Evolutionary conservation across 92 coral and sea anemone species (phyloP).

Genomic region (Zoanthus sansibaricus): DNA sequence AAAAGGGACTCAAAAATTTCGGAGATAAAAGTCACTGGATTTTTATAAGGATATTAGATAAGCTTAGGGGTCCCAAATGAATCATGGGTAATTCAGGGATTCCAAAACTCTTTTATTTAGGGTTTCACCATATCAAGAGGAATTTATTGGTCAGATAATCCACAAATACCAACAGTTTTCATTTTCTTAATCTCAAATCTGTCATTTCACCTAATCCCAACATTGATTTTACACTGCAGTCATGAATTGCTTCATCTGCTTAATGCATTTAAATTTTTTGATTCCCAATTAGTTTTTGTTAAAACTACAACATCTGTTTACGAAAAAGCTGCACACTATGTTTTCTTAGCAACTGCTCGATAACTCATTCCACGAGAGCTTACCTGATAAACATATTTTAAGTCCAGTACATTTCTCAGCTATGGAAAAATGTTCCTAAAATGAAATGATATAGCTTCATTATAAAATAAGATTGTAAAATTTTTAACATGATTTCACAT

Average conservation of each 20-base stretch:
- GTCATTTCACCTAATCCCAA: too few relatives aligned
- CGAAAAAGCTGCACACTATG: too few relatives aligned
- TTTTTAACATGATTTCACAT: too few relatives aligned
- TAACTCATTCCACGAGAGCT: too few relatives aligned
- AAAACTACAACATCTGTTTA: too few relatives aligned
- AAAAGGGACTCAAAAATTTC: too few relatives aligned
- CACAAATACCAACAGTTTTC: neutral
- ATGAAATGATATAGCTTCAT: neutral
- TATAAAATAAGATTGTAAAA: too few relatives aligned
- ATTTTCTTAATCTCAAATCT: neutral
- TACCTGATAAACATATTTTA: conserved; percentile 80
- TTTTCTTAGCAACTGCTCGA: too few relatives aligned
- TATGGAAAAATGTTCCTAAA: conserved; percentile 83
- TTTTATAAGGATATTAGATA: neutral
- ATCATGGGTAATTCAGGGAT: neutral
- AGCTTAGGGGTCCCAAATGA: neutral
- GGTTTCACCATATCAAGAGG: neutral
- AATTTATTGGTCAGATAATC: neutral
- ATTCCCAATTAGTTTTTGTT: too few relatives aligned
- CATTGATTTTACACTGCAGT: too few relatives aligned
- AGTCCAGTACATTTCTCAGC: conserved; percentile 83
- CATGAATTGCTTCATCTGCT: too few relatives aligned
- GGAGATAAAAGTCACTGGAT: neutral
- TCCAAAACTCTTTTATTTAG: neutral
- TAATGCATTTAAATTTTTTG: too few relatives aligned